Percentiles rank a stretch among this genome's conserved stretches.
Evolutionary conservation across 2,888 invertebrate genomes (phyloP).

Genomic region (Sinohyriopsis cumingii): DNA sequence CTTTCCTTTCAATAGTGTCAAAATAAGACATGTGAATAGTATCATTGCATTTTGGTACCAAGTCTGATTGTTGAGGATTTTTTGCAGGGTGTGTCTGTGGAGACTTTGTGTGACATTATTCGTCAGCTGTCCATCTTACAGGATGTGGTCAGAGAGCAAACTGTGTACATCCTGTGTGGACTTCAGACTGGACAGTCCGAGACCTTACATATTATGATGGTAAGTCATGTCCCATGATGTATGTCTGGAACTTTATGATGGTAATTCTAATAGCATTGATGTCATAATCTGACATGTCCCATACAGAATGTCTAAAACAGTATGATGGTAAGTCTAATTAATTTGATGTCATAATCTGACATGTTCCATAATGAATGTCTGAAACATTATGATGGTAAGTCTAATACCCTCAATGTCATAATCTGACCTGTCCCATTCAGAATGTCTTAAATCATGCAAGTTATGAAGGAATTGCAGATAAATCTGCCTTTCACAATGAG

Average conservation of each 20-base stretch:
- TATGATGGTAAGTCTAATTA: too few relatives aligned
- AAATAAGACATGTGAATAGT: too few relatives aligned
- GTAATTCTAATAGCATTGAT: too few relatives aligned
- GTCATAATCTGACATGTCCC: too few relatives aligned
- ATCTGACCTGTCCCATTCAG: too few relatives aligned
- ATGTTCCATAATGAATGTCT: slow-evolving; percentile 70
- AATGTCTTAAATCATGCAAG: too few relatives aligned
- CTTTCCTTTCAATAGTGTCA: too few relatives aligned
- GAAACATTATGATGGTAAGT: slow-evolving; percentile 89
- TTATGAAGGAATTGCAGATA: too few relatives aligned
- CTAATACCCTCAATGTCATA: not conserved
- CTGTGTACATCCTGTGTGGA: slow-evolving; percentile 87
- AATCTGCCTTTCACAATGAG: too few relatives aligned
- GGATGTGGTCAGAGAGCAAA: slow-evolving; percentile 76
- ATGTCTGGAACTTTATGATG: slow-evolving; percentile 82
- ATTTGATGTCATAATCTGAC: too few relatives aligned
- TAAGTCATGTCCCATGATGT: slow-evolving; percentile 73
- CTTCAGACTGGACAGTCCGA: slow-evolving; percentile 85
- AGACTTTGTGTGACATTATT: slow-evolving; percentile 85
- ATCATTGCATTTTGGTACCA: too few relatives aligned
- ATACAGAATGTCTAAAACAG: too few relatives aligned
- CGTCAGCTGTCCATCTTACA: slow-evolving; percentile 80
- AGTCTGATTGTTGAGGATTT: not conserved
- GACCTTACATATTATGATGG: slow-evolving; percentile 88
- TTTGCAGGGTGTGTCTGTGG: slow-evolving; percentile 83